Percentiles rank a stretch among this genome's conserved stretches.
Evolutionary conservation across 2,888 invertebrate genomes (phyloP).

Genomic region (Byasa hedistus): DNA sequence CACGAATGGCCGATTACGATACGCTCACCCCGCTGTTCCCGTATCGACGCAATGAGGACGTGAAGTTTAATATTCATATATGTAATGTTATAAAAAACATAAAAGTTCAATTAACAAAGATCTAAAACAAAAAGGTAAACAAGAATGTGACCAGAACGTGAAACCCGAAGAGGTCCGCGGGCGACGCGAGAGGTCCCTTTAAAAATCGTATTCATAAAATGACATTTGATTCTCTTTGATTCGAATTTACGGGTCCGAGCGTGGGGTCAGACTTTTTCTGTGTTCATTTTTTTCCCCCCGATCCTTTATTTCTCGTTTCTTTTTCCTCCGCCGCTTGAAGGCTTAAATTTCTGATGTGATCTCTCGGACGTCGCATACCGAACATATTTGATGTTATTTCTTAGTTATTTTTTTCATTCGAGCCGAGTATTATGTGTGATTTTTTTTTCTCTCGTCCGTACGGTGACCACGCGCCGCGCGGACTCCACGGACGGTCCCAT

Average conservation of each 20-base stretch:
- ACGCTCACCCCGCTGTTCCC: no score
- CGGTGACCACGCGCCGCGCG: conserved; percentile 27
- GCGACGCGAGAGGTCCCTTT: conserved; percentile 21
- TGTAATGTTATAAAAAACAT: not conserved
- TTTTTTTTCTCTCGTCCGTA: conserved; percentile 56
- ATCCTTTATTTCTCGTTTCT: conserved; percentile 49
- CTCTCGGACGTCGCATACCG: conserved; percentile 73
- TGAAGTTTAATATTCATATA: not conserved
- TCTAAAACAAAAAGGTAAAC: not conserved
- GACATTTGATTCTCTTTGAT: conserved; percentile 76
- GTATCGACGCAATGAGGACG: no score
- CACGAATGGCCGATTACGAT: no score
- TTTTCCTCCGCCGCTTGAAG: conserved; percentile 59
- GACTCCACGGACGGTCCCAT: conserved; percentile 6
- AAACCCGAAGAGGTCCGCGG: conserved; percentile 18
- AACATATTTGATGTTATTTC: conserved; percentile 74
- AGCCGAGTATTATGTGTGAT: conserved; percentile 39
- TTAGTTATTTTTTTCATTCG: conserved; percentile 44
- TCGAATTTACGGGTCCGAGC: conserved; percentile 73
- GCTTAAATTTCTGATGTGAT: conserved; percentile 78
- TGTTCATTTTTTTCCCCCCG: conserved; percentile 39
- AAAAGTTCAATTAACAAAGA: not conserved
- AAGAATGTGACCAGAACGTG: conserved; percentile 4
- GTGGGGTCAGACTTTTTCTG: conserved; percentile 55
- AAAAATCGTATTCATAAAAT: conserved; percentile 55